phyloP scores from a whole-genome alignment of 2,113 vertebrate species.

The Dasyprocta punctata region DNA sequence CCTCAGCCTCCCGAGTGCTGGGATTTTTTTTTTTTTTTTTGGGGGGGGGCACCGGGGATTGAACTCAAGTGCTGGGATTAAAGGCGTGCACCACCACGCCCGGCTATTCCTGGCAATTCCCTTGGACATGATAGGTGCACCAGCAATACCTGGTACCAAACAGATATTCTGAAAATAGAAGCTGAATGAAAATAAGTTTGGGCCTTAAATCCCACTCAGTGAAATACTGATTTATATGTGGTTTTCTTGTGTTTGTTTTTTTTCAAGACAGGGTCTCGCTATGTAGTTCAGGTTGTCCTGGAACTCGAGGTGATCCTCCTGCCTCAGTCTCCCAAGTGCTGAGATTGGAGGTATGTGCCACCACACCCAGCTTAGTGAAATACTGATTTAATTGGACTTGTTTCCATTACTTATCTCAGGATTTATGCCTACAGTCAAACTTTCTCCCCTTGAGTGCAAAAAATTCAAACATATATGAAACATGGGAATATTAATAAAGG shows the following conservation, averaged over 20 bases:
- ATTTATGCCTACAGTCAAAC: neutral
- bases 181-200: conserved; percentile 19
- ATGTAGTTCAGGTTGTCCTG: neutral
- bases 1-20: too few relatives aligned
- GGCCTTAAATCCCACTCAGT: neutral
- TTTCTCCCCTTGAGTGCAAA: neutral
- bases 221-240: neutral
- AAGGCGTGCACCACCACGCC: too few relatives aligned
- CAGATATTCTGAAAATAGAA: neutral
- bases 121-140: neutral
- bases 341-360: neutral
- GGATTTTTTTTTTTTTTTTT: too few relatives aligned
- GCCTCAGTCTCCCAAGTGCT: neutral
- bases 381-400: neutral
- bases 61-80: too few relatives aligned
- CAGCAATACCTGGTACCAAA: neutral
- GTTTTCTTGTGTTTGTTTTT: neutral
- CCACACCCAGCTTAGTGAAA: neutral
- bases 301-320: neutral
- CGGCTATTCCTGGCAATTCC: neutral
- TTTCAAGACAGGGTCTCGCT: neutral
- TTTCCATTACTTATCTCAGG: neutral
- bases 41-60: too few relatives aligned
- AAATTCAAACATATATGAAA: neutral
- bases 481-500: conserved; percentile 23